Conservation (phyloP, 2,797 vertebrate genomes). For the Sebastes jordani region DNA sequence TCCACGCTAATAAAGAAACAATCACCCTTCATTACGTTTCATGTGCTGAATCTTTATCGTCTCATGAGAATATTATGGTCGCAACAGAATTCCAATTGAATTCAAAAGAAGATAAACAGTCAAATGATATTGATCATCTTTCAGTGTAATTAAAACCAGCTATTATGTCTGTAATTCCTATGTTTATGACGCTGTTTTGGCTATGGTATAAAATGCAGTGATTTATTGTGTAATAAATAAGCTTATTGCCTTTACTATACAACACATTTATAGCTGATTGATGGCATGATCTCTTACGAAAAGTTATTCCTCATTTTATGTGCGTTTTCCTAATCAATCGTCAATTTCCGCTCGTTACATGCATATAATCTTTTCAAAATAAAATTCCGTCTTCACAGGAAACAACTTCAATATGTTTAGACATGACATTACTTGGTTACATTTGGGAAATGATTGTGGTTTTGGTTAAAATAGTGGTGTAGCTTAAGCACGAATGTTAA, state of each 20-base stretch:
- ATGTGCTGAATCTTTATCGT: conserved; percentile 32
- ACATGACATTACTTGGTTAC: too few species aligned
- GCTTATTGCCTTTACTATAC: not conserved
- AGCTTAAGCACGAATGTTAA: too few species aligned
- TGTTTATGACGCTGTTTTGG: not conserved
- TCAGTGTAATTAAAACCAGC: conserved; percentile 11
- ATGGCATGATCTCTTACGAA: not conserved
- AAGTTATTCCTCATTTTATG: too few species aligned
- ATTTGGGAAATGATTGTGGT: too few species aligned
- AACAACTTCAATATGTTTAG: too few species aligned
- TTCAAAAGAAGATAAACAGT: not conserved
- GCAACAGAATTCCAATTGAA: not conserved
- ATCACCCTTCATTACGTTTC: conserved; percentile 31
- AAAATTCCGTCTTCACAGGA: too few species aligned
- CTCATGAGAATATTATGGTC: not conserved
- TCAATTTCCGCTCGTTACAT: too few species aligned
- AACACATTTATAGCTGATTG: not conserved
- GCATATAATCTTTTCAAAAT: too few species aligned
- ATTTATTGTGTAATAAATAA: not conserved
- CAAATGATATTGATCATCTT: conserved; percentile 2
- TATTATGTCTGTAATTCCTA: not conserved
- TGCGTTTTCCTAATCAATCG: too few species aligned
- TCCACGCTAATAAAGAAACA: conserved; percentile 42
- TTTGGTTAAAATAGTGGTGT: too few species aligned
- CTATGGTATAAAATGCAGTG: not conserved